phyloP scores from a whole-genome alignment of 2,797 vertebrate species.

The Anableps anableps region DNA sequence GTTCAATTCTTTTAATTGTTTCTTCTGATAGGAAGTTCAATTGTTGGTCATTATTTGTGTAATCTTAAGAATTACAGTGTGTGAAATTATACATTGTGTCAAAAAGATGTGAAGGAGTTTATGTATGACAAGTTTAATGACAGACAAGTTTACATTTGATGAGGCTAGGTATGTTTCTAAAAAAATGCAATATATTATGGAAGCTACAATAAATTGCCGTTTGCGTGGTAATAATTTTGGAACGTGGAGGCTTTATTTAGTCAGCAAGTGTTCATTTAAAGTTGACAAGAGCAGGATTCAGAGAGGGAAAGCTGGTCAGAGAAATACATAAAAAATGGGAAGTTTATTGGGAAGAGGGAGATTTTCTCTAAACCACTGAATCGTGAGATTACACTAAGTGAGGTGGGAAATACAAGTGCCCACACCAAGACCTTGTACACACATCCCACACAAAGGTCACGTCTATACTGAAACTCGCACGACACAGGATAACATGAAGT shows the following conservation, averaged over 20 bases:
- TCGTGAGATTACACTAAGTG: slow-evolving; percentile 82
- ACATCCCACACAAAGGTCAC: slow-evolving; percentile 28
- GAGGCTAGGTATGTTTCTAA: neutral
- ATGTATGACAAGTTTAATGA: neutral
- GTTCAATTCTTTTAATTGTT: neutral
- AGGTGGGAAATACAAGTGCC: slow-evolving; percentile 49
- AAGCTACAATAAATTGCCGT: slow-evolving; percentile 31
- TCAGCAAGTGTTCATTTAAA: slow-evolving; percentile 64
- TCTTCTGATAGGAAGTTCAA: neutral
- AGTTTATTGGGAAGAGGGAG: slow-evolving; percentile 79
- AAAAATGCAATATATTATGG: slow-evolving; percentile 17
- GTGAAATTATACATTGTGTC: neutral
- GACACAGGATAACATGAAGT: slow-evolving; percentile 31
- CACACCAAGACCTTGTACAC: slow-evolving; percentile 26
- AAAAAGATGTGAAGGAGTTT: neutral
- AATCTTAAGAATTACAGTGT: neutral
- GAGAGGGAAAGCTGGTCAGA: slow-evolving; percentile 13
- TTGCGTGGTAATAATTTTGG: slow-evolving; percentile 57
- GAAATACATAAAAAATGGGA: slow-evolving; percentile 50
- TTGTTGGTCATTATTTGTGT: neutral
- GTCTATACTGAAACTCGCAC: slow-evolving; percentile 25
- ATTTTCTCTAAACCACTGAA: slow-evolving; percentile 83
- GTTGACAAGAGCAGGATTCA: slow-evolving; percentile 43
- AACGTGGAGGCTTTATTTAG: slow-evolving; percentile 57
- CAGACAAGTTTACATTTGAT: neutral